These are phyloP conservation scores for Micromesistius poutassou DNA, from an alignment of 2,797 vertebrate genomes.

Conservation along the genomic window DNA sequence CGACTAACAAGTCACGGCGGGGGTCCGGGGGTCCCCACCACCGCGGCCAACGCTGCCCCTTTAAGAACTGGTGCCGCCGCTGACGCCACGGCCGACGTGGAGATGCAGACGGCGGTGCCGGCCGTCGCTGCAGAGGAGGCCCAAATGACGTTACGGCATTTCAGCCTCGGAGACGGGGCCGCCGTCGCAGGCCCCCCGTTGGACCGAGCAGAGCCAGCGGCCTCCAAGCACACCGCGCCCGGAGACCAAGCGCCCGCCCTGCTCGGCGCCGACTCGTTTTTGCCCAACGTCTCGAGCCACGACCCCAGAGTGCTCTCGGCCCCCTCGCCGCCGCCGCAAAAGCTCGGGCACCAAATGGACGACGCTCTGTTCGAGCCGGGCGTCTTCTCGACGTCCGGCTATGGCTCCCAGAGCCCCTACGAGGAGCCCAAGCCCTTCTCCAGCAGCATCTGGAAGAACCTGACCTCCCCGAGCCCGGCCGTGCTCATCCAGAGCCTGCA, in stretches of 20 bases:
- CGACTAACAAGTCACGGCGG: background rate
- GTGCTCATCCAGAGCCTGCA: constrained; percentile 73
- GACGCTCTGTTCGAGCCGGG: background rate
- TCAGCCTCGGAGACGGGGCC: constrained; percentile 19
- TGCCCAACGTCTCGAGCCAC: constrained; percentile 26
- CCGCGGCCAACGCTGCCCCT: constrained; percentile 36
- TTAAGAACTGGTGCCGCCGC: constrained; percentile 9
- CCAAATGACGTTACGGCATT: constrained; percentile 30
- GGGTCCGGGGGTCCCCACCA: constrained; percentile 26
- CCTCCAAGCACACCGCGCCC: constrained; percentile 28
- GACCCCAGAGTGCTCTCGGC: constrained; percentile 13
- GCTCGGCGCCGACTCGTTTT: constrained; percentile 6
- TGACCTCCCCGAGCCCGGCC: constrained; percentile 68
- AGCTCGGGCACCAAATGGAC: constrained; percentile 16
- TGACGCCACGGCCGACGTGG: background rate
- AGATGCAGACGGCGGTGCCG: constrained; percentile 36
- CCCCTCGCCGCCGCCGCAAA: constrained; percentile 36
- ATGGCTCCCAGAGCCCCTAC: constrained; percentile 42
- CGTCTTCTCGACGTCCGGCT: constrained; percentile 35
- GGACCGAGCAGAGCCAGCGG: constrained; percentile 32
- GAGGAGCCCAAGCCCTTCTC: constrained; percentile 61
- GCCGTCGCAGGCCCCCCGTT: constrained; percentile 22
- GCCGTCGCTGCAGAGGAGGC: constrained; percentile 34
- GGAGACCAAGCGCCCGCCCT: constrained; percentile 4
- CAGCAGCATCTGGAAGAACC: constrained; percentile 72